Percentiles rank a stretch among this genome's conserved stretches.
phyloP scores from a whole-genome alignment of 2,797 vertebrate genomes.

The Danio albolineatus region DNA sequence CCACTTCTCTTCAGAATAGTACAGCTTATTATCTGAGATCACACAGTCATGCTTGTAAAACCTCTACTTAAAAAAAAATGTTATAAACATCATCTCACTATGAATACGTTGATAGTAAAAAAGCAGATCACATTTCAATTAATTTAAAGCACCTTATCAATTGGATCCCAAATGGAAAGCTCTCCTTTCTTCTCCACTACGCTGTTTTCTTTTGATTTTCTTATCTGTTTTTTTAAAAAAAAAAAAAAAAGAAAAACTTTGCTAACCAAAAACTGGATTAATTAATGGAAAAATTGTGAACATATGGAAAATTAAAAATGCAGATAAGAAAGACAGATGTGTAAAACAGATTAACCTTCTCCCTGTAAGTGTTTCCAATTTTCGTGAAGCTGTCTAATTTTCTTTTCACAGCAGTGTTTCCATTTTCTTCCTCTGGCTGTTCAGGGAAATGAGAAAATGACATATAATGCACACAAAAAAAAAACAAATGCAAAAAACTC shows the following conservation, averaged over 20 bases:
- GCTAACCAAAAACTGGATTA: not conserved
- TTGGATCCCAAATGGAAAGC: conserved; percentile 94
- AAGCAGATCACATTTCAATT: conserved; percentile 28
- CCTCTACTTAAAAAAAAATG: conserved; percentile 76
- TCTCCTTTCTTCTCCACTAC: conserved; percentile 87
- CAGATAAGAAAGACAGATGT: not conserved
- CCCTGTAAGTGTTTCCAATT: not conserved
- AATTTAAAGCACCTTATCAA: conserved; percentile 86
- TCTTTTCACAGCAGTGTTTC: not conserved
- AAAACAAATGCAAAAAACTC: not conserved
- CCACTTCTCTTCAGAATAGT: conserved; percentile 90
- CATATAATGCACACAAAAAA: not conserved
- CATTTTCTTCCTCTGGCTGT: conserved; percentile 9
- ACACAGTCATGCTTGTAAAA: conserved; percentile 96
- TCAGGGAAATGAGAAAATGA: not conserved
- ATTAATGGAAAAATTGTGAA: not conserved
- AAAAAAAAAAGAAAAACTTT: not conserved
- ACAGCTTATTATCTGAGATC: conserved; percentile 89
- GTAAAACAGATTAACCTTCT: not conserved
- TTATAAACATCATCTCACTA: not conserved
- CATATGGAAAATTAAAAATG: not conserved
- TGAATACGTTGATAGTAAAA: not conserved
- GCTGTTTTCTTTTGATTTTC: conserved; percentile 80
- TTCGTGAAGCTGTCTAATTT: conserved; percentile 3
- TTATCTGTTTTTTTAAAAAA: conserved; percentile 82